A percentile compares a stretch with the other conserved stretches of the same genome.
Evolutionary conservation across 1,140 invertebrate genomes (phyloP).

Genomic region (Drosophila tristis): DNA sequence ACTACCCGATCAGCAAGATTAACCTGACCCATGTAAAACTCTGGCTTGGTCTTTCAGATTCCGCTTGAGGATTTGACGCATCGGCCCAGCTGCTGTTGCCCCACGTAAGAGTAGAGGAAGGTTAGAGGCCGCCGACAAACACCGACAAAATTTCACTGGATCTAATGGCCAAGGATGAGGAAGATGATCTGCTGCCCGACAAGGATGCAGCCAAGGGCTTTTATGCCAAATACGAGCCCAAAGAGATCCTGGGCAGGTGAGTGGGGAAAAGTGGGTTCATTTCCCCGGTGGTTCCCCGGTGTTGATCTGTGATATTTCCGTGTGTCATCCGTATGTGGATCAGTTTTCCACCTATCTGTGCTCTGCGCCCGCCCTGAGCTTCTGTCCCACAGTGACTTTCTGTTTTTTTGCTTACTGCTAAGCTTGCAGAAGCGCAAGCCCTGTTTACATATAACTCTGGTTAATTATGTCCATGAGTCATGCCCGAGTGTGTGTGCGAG

Average conservation of each 20-base stretch:
- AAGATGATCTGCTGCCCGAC: constrained; percentile 92
- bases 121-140: constrained; percentile 12
- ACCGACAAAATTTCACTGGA: constrained; percentile 80
- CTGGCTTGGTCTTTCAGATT: constrained; percentile 9
- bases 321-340: neutral
- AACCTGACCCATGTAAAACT: constrained; percentile 12
- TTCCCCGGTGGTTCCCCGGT: neutral
- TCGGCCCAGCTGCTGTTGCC: constrained; percentile 5
- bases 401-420: constrained; percentile 30
- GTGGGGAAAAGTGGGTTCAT: constrained; percentile 38
- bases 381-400: constrained; percentile 12
- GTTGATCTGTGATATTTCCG: neutral
- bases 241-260: constrained; percentile 98
- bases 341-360: no score
- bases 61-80: no score
- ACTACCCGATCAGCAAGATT: constrained; percentile 34
- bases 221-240: constrained; percentile 99
- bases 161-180: constrained; percentile 90
- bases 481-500: neutral
- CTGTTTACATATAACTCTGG: constrained; percentile 46
- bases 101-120: constrained; percentile 2
- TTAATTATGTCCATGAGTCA: constrained; percentile 57
- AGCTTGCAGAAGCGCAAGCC: constrained; percentile 54
- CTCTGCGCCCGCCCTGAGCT: no score
- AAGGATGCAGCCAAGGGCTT: constrained; percentile 96